A percentile compares a stretch with the other conserved stretches of the same genome.
Conservation (phyloP, 2,113 vertebrate species). For the Glareola pratincola region DNA sequence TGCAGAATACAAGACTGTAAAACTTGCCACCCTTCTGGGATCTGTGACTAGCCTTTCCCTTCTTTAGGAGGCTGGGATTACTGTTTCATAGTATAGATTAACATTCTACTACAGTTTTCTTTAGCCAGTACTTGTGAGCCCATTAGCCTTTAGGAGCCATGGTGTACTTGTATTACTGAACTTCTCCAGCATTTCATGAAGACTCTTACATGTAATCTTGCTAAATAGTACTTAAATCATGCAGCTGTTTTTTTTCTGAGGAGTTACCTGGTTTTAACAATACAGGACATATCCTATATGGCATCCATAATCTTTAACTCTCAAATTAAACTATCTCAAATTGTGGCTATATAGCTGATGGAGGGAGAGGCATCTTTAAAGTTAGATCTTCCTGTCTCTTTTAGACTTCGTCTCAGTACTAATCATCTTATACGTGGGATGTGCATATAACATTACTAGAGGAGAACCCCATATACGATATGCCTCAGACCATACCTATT, state of each 20-base stretch:
- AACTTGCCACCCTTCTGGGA: neutral
- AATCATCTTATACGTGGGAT: neutral
- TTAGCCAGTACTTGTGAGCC: neutral
- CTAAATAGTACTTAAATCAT: neutral
- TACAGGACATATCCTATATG: neutral
- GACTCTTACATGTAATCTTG: neutral
- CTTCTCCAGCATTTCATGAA: neutral
- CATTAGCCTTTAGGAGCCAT: neutral
- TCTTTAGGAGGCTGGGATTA: neutral
- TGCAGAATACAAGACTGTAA: neutral
- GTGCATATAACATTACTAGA: neutral
- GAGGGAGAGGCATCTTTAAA: neutral
- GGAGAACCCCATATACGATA: accelerated
- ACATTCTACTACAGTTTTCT: neutral
- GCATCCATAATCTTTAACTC: neutral
- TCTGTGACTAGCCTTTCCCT: neutral
- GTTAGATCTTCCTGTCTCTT: neutral
- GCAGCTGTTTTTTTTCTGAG: neutral
- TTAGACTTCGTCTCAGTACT: neutral
- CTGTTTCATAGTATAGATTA: neutral
- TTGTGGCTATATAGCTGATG: neutral
- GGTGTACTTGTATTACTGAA: neutral
- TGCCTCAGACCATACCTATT: neutral
- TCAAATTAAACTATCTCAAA: neutral
- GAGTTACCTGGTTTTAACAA: neutral